Percentiles rank a stretch among this genome's conserved stretches.
Conservation (phyloP, 2,888 invertebrate species). For the Microctonus brassicae region DNA sequence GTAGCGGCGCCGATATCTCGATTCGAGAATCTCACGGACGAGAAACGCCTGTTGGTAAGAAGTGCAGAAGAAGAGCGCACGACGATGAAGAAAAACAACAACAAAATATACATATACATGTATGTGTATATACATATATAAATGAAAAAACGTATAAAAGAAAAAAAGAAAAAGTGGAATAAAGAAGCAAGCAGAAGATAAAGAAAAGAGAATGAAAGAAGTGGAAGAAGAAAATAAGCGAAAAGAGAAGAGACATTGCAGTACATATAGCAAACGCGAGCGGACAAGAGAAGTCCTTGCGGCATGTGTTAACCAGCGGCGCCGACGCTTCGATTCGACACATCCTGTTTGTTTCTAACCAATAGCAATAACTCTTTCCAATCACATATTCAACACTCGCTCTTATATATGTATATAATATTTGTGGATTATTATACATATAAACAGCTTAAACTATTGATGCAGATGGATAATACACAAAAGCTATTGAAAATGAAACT, state of each 20-base stretch:
- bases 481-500: neutral
- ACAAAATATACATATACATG: no score
- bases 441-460: neutral
- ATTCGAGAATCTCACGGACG: conserved; percentile 50
- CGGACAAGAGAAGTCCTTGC: conserved; percentile 44
- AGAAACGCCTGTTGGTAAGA: conserved; percentile 20
- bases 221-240: conserved; percentile 18
- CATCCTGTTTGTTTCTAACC: conserved; percentile 49
- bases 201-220: conserved; percentile 17
- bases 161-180: conserved; percentile 13
- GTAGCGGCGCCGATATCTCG: conserved; percentile 57
- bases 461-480: neutral
- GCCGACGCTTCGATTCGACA: conserved; percentile 51
- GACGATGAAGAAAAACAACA: conserved; percentile 18
- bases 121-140: no score
- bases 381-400: conserved; percentile 13
- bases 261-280: conserved; percentile 24
- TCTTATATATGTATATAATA: neutral
- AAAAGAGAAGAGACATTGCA: conserved; percentile 4
- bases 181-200: conserved; percentile 31
- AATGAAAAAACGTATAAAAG: conserved; percentile 10
- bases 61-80: conserved; percentile 24
- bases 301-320: conserved; percentile 55
- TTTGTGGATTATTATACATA: no score
- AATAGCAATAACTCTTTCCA: conserved; percentile 28